Evolutionary conservation across 53 echinoderm and acorn worm genomes (phyloP).

Genomic region (Mesocentrotus franciscanus): DNA sequence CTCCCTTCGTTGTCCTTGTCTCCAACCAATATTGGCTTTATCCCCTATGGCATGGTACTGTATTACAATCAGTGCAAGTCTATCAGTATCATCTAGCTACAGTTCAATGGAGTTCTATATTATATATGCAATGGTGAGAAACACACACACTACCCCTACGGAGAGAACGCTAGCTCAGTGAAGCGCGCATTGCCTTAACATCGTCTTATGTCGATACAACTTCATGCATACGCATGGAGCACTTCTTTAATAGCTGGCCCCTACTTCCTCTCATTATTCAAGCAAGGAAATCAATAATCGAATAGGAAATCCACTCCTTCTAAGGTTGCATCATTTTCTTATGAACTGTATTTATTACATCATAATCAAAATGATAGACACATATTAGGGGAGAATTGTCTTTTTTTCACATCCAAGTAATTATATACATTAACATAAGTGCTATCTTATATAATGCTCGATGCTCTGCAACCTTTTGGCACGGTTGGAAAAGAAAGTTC

Average conservation of each 20-base stretch:
- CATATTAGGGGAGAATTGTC: no score
- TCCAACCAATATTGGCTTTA: not conserved
- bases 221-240: conserved; percentile 36
- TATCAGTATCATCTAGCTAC: conserved; percentile 16
- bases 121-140: not conserved
- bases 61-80: conserved; percentile 32
- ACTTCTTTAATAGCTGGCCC: conserved; percentile 40
- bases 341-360: not conserved
- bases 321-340: not conserved
- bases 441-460: no score
- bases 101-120: not conserved
- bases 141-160: not conserved
- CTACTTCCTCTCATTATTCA: conserved; percentile 12
- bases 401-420: no score
- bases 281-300: not conserved
- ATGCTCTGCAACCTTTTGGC: no score
- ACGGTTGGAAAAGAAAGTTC: no score
- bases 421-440: no score
- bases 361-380: not conserved
- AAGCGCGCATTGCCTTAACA: not conserved
- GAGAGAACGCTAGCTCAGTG: not conserved
- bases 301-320: not conserved
- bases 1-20: not conserved
- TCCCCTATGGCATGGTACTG: conserved; percentile 11
- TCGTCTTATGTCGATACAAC: conserved; percentile 8